A percentile compares a stretch with the other conserved stretches of the same genome.
These are phyloP conservation scores for Strigamia maritima DNA, from an alignment of 2,888 invertebrate genomes.

Conservation along the genomic window DNA sequence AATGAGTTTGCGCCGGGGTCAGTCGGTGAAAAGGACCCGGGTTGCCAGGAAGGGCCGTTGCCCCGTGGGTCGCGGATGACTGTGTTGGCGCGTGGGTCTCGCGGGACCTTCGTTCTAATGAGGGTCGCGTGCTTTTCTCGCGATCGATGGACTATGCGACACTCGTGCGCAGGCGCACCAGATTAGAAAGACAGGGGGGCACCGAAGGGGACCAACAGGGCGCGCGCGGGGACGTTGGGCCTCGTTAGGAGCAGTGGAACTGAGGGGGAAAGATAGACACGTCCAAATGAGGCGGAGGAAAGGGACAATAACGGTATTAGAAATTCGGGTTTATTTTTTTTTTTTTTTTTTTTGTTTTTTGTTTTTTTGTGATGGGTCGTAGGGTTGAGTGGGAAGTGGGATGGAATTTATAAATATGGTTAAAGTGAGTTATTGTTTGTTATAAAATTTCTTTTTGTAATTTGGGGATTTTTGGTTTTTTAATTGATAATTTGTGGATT, in stretches of 20 bases:
- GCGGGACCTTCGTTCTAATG: neutral
- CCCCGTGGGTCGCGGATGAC: neutral
- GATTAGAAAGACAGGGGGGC: conserved; percentile 23
- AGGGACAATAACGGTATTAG: neutral
- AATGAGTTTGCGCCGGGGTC: neutral
- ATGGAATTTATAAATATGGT: too few species aligned
- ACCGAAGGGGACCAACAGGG: conserved; percentile 1
- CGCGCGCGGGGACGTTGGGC: neutral
- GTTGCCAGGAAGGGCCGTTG: neutral
- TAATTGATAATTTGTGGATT: too few species aligned
- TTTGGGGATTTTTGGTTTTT: too few species aligned
- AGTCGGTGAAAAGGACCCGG: neutral
- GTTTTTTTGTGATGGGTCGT: neutral
- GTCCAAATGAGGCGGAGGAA: neutral
- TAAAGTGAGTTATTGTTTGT: too few species aligned
- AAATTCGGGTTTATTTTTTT: neutral
- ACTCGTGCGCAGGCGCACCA: conserved; percentile 13
- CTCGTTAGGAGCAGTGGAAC: neutral
- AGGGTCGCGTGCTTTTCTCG: neutral
- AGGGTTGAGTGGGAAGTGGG: too few species aligned
- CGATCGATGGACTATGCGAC: conserved; percentile 23
- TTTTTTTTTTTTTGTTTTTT: too few species aligned
- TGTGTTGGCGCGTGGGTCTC: conserved; percentile 4
- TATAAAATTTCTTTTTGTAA: too few species aligned
- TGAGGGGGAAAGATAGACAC: neutral